Evolutionary conservation across 1,140 invertebrate genomes (phyloP).

Genomic region (Brachionus calyciflorus): DNA sequence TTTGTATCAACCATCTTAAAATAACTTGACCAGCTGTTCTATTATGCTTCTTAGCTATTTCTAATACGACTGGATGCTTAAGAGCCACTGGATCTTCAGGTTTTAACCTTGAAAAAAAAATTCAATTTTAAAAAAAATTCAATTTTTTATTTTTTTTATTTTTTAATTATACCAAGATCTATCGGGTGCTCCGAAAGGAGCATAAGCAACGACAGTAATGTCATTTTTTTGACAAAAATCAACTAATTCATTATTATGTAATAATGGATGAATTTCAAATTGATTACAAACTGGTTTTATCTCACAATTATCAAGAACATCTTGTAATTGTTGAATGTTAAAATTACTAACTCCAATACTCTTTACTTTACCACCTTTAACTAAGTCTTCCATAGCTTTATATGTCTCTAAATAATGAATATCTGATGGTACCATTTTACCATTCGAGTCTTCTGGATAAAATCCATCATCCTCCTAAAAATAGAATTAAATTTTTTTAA

Average conservation of each 20-base stretch:
- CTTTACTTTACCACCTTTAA: constrained; percentile 47
- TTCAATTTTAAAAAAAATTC: neutral
- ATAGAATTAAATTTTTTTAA: neutral
- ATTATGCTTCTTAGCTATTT: constrained; percentile 31
- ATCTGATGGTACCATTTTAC: constrained; percentile 50
- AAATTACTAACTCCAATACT: constrained; percentile 61
- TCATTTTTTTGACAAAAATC: constrained; percentile 57
- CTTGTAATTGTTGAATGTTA: constrained; percentile 54
- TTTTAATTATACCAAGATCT: neutral
- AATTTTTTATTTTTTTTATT: too few species aligned
- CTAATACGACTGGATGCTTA: neutral
- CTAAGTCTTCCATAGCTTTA: constrained; percentile 38
- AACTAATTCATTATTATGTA: constrained; percentile 55
- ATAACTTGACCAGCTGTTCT: constrained; percentile 9
- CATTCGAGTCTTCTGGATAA: constrained; percentile 54
- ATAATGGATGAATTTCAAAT: constrained; percentile 61
- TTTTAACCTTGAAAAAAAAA: neutral
- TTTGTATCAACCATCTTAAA: constrained; percentile 31
- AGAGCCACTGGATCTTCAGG: constrained; percentile 3
- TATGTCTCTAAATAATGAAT: constrained; percentile 34
- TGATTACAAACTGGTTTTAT: constrained; percentile 61
- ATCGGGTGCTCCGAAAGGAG: constrained; percentile 40
- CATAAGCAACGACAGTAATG: constrained; percentile 48
- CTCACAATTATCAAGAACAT: constrained; percentile 53
- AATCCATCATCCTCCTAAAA: neutral